phyloP scores from a whole-genome alignment of 35 echinoderm and acorn worm species.

The Stichopus chloronotus region DNA sequence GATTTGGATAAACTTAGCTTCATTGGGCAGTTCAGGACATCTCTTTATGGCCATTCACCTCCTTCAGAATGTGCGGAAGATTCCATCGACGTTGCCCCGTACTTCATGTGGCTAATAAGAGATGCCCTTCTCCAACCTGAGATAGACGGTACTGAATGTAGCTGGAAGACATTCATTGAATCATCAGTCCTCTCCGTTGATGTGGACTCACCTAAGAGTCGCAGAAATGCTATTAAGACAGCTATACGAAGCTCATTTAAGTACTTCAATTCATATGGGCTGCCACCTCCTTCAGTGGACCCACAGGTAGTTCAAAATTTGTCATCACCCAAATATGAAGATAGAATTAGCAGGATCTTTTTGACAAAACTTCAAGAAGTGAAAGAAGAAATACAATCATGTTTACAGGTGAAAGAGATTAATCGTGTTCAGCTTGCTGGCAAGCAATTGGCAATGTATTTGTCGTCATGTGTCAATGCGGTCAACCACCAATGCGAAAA shows the following conservation, averaged over 20 bases:
- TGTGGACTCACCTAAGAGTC: background rate
- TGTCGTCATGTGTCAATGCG: background rate
- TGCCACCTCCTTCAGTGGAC: background rate
- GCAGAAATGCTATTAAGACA: background rate
- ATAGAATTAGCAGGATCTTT: background rate
- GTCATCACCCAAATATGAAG: background rate
- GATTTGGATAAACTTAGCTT: constrained; percentile 34
- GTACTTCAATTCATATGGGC: background rate
- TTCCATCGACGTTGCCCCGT: background rate
- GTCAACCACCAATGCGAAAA: background rate
- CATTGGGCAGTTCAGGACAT: constrained; percentile 26
- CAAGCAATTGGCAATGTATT: background rate
- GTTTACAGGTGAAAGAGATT: background rate
- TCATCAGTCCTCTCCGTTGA: background rate
- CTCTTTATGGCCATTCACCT: background rate
- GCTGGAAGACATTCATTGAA: background rate
- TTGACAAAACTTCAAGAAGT: background rate
- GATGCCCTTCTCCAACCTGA: constrained; percentile 7
- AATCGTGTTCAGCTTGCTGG: background rate
- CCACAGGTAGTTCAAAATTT: background rate
- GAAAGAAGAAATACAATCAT: background rate
- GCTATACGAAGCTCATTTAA: background rate
- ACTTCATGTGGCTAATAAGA: constrained; percentile 24
- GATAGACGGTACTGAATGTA: background rate
- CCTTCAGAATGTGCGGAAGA: background rate